Percentiles rank a stretch among this genome's conserved stretches.
Evolutionary conservation across 2,888 invertebrate genomes (phyloP).

Genomic region (Shargacucullia verbasci): DNA sequence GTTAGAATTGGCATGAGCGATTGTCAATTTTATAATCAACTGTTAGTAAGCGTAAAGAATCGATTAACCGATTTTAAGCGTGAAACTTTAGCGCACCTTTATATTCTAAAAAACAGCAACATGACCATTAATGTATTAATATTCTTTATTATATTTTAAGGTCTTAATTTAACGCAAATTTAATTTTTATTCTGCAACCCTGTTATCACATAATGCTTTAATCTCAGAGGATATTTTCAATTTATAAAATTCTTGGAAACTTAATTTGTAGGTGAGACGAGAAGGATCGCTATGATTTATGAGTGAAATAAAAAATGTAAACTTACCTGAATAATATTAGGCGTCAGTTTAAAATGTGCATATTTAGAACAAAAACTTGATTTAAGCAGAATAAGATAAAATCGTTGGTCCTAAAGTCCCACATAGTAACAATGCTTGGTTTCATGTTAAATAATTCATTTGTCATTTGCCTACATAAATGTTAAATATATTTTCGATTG

Average conservation of each 20-base stretch:
- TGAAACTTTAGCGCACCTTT: slow-evolving; percentile 18
- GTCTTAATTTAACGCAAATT: slow-evolving; percentile 72
- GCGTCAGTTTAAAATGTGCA: slow-evolving; percentile 45
- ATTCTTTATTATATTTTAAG: slow-evolving; percentile 49
- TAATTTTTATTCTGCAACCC: slow-evolving; percentile 65
- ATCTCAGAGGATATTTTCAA: slow-evolving; percentile 67
- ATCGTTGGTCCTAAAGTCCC: slow-evolving; percentile 11
- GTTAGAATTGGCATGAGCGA: slow-evolving; percentile 7
- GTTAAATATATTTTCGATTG: slow-evolving; percentile 2
- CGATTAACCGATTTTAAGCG: slow-evolving; percentile 25
- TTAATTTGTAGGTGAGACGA: slow-evolving; percentile 63
- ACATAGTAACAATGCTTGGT: not conserved
- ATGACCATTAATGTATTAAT: slow-evolving; percentile 46
- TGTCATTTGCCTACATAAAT: not conserved
- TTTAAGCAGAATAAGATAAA: not conserved
- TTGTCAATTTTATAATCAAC: slow-evolving; percentile 6
- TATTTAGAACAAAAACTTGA: slow-evolving; percentile 33
- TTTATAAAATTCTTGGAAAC: slow-evolving; percentile 70
- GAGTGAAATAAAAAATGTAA: slow-evolving; percentile 54
- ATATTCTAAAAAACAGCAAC: slow-evolving; percentile 14
- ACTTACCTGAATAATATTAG: slow-evolving; percentile 42
- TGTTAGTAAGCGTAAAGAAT: slow-evolving; percentile 1
- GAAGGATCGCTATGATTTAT: slow-evolving; percentile 65
- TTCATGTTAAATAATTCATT: slow-evolving; percentile 7
- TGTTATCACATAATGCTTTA: slow-evolving; percentile 67